Conservation (phyloP, 2,888 invertebrate species). For the Ganaspis brasiliensis region DNA sequence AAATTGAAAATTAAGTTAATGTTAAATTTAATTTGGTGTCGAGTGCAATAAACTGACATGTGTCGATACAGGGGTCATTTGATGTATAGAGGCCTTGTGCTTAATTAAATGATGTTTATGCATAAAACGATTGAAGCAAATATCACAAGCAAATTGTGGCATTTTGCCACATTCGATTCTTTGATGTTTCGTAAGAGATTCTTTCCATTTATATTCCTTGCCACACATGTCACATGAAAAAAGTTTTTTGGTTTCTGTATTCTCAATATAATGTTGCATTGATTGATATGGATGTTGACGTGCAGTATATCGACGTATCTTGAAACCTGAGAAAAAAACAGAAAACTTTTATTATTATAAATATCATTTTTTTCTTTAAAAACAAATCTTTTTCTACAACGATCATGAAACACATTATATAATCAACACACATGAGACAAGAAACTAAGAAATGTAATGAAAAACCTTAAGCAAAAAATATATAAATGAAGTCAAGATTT, state of each 20-base stretch:
- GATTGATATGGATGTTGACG: not conserved
- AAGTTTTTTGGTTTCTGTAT: slow-evolving; percentile 54
- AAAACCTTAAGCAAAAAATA: not conserved
- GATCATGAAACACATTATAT: too few species aligned
- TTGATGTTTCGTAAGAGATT: slow-evolving; percentile 73
- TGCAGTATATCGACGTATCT: not conserved
- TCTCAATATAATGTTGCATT: not conserved
- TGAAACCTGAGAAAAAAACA: slow-evolving; percentile 29
- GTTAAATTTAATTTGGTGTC: too few species aligned
- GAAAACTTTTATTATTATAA: not conserved
- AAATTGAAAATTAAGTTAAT: too few species aligned
- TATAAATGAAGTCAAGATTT: not conserved
- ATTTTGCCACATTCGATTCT: slow-evolving; percentile 75
- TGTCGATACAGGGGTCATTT: slow-evolving; percentile 49
- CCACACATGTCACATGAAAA: slow-evolving; percentile 73
- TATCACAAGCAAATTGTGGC: slow-evolving; percentile 75
- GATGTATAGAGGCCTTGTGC: slow-evolving; percentile 69
- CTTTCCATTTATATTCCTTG: slow-evolving; percentile 75
- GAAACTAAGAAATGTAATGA: not conserved
- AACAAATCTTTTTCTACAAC: too few species aligned
- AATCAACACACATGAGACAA: too few species aligned
- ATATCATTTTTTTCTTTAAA: not conserved
- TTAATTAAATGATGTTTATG: slow-evolving; percentile 81
- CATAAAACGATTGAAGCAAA: slow-evolving; percentile 79
- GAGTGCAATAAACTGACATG: too few species aligned